phyloP scores from a whole-genome alignment of 2,888 invertebrate species.

The Epistrophe grossulariae region DNA sequence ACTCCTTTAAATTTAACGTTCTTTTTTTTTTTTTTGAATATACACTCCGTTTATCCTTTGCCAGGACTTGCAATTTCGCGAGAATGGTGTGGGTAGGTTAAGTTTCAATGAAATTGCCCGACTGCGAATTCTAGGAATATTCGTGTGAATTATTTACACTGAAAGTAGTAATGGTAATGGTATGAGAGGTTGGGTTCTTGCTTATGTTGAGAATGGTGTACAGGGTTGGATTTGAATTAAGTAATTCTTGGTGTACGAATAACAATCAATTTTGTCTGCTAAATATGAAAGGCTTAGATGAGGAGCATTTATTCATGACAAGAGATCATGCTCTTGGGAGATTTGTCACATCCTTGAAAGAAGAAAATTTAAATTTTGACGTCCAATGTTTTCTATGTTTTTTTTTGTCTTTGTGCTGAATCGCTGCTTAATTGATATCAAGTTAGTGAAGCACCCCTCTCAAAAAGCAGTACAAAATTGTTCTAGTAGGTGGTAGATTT shows the following conservation, averaged over 20 bases:
- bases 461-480: too few species aligned
- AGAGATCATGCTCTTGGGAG: too few species aligned
- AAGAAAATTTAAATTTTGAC: too few species aligned
- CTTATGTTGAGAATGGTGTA: not conserved
- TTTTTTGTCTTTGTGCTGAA: too few species aligned
- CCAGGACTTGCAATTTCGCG: constrained; percentile 48
- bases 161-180: constrained; percentile 19
- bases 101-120: constrained; percentile 45
- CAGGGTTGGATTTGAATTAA: constrained; percentile 37
- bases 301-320: too few species aligned
- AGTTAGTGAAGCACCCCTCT: too few species aligned
- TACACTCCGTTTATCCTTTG: constrained; percentile 30
- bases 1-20: constrained; percentile 59
- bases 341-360: too few species aligned
- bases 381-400: too few species aligned
- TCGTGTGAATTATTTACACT: constrained; percentile 52
- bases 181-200: not conserved
- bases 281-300: too few species aligned
- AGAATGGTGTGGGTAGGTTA: constrained; percentile 11
- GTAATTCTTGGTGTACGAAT: not conserved
- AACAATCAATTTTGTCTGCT: not conserved
- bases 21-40: constrained; percentile 45
- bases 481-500: too few species aligned
- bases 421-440: too few species aligned
- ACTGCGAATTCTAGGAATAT: constrained; percentile 30